These are phyloP conservation scores for Chesias legatella DNA, from an alignment of 2,888 invertebrate genomes.

Conservation along the genomic window DNA sequence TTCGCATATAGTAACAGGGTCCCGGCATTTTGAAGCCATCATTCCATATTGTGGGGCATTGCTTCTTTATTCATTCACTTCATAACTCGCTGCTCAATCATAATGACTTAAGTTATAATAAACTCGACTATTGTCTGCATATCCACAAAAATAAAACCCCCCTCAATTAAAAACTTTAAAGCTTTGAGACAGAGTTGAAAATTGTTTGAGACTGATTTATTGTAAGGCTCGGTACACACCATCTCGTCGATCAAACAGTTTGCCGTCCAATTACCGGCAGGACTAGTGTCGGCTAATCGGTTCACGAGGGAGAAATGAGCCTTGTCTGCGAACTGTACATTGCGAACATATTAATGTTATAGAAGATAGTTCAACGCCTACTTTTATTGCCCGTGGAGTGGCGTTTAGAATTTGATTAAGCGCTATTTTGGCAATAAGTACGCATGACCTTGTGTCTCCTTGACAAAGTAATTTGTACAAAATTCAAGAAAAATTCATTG, in stretches of 20 bases:
- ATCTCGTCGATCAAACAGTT: conserved; percentile 19
- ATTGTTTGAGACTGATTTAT: not conserved
- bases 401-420: not conserved
- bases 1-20: too few species aligned
- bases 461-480: too few species aligned
- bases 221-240: conserved; percentile 16
- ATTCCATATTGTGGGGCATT: too few species aligned
- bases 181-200: not conserved
- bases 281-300: conserved; percentile 20
- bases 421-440: too few species aligned
- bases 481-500: too few species aligned
- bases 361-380: not conserved
- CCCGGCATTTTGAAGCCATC: too few species aligned
- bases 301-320: conserved; percentile 21
- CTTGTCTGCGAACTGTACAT: conserved; percentile 11
- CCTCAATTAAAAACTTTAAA: not conserved
- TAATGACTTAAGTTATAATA: too few species aligned
- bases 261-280: conserved; percentile 13
- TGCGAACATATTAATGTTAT: conserved; percentile 2
- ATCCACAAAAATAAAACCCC: not conserved
- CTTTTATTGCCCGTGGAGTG: too few species aligned
- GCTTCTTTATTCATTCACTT: too few species aligned
- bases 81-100: too few species aligned
- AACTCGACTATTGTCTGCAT: conserved; percentile 1
- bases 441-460: too few species aligned